Conservation (phyloP, 1,140 invertebrate genomes). For the Rhyzopertha dominica region DNA sequence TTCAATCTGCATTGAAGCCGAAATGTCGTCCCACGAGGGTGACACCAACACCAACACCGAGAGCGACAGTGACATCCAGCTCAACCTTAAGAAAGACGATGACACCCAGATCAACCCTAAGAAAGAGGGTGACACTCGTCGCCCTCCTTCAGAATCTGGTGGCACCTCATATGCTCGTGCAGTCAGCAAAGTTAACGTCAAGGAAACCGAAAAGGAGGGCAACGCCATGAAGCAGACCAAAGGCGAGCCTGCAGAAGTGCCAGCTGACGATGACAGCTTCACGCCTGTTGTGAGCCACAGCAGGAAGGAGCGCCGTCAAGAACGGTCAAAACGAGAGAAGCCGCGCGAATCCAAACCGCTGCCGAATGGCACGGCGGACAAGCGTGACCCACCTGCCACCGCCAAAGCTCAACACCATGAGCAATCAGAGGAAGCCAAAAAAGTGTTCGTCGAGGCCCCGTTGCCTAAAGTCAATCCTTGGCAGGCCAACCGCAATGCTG, state of each 20-base stretch:
- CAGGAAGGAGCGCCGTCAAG: slow-evolving; percentile 48
- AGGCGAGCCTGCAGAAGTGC: no score
- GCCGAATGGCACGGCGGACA: slow-evolving; percentile 18
- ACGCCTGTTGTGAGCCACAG: slow-evolving; percentile 49
- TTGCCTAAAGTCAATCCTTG: slow-evolving; percentile 58
- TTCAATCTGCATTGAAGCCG: slow-evolving; percentile 16
- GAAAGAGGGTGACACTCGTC: no score
- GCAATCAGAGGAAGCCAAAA: slow-evolving; percentile 44
- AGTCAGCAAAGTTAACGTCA: no score
- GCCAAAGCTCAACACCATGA: slow-evolving; percentile 34
- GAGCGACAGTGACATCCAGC: slow-evolving; percentile 10
- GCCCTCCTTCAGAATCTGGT: no score
- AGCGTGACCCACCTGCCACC: slow-evolving; percentile 29
- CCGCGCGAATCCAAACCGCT: slow-evolving; percentile 14
- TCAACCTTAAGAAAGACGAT: slow-evolving; percentile 16
- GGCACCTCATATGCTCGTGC: no score
- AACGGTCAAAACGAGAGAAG: slow-evolving; percentile 42
- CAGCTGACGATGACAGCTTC: slow-evolving; percentile 50
- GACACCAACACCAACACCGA: no score
- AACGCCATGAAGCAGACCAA: no score
- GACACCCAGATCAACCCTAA: not conserved
- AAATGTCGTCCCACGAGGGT: slow-evolving; percentile 31
- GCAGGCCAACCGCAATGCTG: slow-evolving; percentile 46
- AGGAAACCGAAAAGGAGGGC: no score
- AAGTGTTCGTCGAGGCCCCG: slow-evolving; percentile 56